phyloP scores from a whole-genome alignment of 2,888 invertebrate species.

The Herminia tarsipennalis region DNA sequence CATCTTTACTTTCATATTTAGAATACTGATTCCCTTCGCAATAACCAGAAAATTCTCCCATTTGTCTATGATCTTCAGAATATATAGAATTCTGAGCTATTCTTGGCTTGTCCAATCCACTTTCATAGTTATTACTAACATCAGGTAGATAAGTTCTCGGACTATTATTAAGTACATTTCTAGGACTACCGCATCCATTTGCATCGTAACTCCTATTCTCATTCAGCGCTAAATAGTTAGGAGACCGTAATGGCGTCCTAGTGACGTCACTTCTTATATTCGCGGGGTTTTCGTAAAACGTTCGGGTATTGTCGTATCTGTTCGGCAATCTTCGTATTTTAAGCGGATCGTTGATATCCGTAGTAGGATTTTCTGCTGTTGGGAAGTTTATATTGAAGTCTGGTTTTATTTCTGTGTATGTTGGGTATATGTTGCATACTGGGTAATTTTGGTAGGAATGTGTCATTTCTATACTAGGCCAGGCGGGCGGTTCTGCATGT shows the following conservation, averaged over 20 bases:
- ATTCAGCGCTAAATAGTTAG: conserved; percentile 60
- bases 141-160: conserved; percentile 71
- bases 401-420: conserved; percentile 76
- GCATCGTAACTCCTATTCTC: conserved; percentile 66
- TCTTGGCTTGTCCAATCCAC: conserved; percentile 50
- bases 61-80: conserved; percentile 61
- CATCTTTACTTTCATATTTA: conserved; percentile 68
- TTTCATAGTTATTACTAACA: conserved; percentile 63
- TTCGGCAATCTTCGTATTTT: conserved; percentile 58
- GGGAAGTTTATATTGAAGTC: conserved; percentile 65
- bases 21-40: conserved; percentile 64
- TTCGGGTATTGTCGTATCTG: conserved; percentile 64
- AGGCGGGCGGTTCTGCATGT: conserved; percentile 84
- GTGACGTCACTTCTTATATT: conserved; percentile 58
- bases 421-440: conserved; percentile 72
- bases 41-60: conserved; percentile 64
- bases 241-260: conserved; percentile 62
- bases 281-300: conserved; percentile 74
- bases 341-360: conserved; percentile 50
- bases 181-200: conserved; percentile 66
- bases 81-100: conserved; percentile 61
- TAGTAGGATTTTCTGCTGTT: conserved; percentile 45
- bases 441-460: conserved; percentile 82
- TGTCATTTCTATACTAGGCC: conserved; percentile 79
- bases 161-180: conserved; percentile 70